Evolutionary conservation across 1,140 invertebrate genomes (phyloP).

Genomic region (Rhagoletis pomonella): DNA sequence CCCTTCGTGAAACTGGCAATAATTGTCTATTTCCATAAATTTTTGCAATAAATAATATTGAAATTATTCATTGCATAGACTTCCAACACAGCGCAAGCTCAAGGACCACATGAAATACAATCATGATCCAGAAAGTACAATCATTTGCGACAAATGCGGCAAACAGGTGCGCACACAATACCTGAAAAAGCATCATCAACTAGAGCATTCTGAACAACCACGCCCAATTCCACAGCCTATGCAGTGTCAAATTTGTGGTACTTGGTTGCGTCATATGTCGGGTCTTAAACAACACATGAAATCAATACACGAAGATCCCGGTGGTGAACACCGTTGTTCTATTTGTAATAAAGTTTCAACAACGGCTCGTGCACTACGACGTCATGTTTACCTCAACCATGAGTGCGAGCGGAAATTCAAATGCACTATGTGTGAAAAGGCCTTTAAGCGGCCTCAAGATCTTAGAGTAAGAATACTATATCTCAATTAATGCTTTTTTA

Average conservation of each 20-base stretch:
- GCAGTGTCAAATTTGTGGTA: constrained; percentile 69
- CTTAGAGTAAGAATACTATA: constrained; percentile 60
- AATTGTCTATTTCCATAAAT: background rate
- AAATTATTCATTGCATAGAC: constrained; percentile 57
- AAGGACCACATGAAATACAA: constrained; percentile 67
- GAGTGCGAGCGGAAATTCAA: constrained; percentile 71
- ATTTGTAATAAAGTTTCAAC: constrained; percentile 70
- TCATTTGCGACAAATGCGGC: constrained; percentile 71
- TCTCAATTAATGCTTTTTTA: background rate
- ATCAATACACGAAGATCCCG: constrained; percentile 67
- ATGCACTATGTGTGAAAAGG: constrained; percentile 72
- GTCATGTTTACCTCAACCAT: constrained; percentile 71
- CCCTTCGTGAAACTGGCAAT: no score
- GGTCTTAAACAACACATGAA: constrained; percentile 73
- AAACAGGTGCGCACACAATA: constrained; percentile 68
- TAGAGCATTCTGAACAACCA: constrained; percentile 69
- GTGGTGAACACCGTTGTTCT: constrained; percentile 69
- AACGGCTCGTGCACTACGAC: constrained; percentile 66
- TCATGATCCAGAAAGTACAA: constrained; percentile 68
- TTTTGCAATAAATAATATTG: background rate
- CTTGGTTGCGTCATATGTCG: constrained; percentile 67
- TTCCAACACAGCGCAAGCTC: constrained; percentile 69
- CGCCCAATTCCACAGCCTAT: constrained; percentile 67
- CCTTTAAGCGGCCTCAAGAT: constrained; percentile 69
- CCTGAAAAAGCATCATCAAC: constrained; percentile 69